These are phyloP conservation scores for Plutomurus gul DNA, from an alignment of 1,140 invertebrate species.

Conservation along the genomic window DNA sequence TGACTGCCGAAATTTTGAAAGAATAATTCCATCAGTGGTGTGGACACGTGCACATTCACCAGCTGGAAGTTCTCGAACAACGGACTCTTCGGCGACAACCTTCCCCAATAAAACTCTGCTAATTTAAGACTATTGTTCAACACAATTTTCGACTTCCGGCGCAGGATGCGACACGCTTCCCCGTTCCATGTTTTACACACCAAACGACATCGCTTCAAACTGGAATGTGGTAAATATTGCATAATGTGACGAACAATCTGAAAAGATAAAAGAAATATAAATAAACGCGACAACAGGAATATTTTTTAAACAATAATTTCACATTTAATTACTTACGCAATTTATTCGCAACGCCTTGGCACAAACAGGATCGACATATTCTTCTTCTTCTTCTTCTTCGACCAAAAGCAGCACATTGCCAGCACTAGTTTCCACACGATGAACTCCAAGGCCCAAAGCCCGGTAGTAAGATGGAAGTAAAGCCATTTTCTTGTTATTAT, in stretches of 20 bases:
- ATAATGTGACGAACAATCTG: constrained; percentile 34
- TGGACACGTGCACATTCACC: constrained; percentile 34
- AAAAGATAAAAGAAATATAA: not conserved
- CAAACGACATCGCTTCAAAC: constrained; percentile 22
- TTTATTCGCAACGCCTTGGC: not conserved
- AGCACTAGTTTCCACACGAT: not conserved
- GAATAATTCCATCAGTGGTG: constrained; percentile 28
- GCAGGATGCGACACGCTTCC: not conserved
- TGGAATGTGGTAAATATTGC: constrained; percentile 14
- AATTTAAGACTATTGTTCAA: constrained; percentile 30
- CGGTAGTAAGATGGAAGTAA: not conserved
- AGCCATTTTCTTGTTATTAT: not conserved
- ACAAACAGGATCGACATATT: not conserved
- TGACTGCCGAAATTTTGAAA: not conserved
- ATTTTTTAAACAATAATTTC: not conserved
- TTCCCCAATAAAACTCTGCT: constrained; percentile 28
- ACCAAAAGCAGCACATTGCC: too few species aligned
- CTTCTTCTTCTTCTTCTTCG: not conserved
- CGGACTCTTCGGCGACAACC: not conserved
- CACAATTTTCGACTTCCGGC: constrained; percentile 21
- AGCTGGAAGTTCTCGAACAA: constrained; percentile 34
- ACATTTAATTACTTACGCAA: not conserved
- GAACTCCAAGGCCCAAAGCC: not conserved
- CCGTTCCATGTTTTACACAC: constrained; percentile 31
- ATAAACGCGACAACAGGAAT: too few species aligned